These are phyloP conservation scores for Harpagus bidentatus DNA, from an alignment of 2,113 vertebrate species.

Conservation along the genomic window DNA sequence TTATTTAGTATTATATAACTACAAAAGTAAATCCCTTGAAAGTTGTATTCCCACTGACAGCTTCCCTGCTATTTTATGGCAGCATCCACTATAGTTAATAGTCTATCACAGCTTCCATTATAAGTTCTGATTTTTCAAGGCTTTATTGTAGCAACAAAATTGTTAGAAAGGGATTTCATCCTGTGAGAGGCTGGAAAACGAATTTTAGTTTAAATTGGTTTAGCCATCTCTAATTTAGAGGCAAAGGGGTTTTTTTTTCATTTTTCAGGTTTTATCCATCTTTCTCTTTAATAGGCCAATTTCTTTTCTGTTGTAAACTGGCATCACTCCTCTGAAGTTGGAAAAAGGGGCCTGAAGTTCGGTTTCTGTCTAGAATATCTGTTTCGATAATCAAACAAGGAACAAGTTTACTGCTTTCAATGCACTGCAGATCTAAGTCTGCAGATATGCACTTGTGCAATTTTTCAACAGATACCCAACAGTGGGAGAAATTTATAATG, in stretches of 20 bases:
- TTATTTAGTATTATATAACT: conserved; percentile 39
- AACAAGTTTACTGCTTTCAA: not conserved
- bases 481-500: not conserved
- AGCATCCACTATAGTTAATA: conserved; percentile 30
- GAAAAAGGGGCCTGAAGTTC: not conserved
- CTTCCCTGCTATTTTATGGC: conserved; percentile 41
- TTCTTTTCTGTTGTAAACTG: not conserved
- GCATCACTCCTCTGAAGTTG: not conserved
- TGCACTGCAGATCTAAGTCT: not conserved
- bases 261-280: not conserved
- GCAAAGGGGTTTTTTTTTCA: not conserved
- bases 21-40: conserved; percentile 20
- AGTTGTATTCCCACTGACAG: conserved; percentile 37
- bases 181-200: not conserved
- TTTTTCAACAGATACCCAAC: not conserved
- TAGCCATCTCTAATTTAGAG: conserved; percentile 19
- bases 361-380: not conserved
- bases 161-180: conserved; percentile 2
- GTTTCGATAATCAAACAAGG: not conserved
- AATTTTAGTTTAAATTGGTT: conserved; percentile 17
- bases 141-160: conserved; percentile 17
- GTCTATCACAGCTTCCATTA: conserved; percentile 4
- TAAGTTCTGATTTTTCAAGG: conserved; percentile 19
- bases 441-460: not conserved
- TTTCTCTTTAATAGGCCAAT: conserved; percentile 4